phyloP scores from a whole-genome alignment of 1,140 invertebrate species.

The Lepidurus packardi region DNA sequence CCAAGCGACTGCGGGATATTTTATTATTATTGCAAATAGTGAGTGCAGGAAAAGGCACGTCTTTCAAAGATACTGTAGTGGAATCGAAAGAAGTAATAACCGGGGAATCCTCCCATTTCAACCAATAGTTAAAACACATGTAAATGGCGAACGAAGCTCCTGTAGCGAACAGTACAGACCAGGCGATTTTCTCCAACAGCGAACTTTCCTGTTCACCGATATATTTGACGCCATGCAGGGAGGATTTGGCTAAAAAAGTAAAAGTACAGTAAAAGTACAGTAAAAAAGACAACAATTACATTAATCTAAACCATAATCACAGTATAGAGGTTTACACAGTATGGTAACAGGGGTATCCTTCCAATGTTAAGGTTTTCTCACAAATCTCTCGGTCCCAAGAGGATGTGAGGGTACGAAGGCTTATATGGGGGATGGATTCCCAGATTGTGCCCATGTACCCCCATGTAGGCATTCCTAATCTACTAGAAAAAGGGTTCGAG shows the following conservation, averaged over 20 bases:
- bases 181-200: background rate
- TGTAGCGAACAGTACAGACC: background rate
- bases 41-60: slow-evolving; percentile 13
- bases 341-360: too few species aligned
- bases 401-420: too few species aligned
- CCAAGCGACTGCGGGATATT: slow-evolving; percentile 4
- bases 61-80: slow-evolving; percentile 19
- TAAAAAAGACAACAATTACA: too few species aligned
- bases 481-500: too few species aligned
- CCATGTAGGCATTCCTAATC: too few species aligned
- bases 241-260: background rate
- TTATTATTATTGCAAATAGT: slow-evolving; percentile 30
- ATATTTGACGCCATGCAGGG: background rate
- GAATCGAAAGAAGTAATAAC: slow-evolving; percentile 14
- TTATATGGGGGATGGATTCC: too few species aligned
- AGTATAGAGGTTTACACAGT: too few species aligned
- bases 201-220: background rate
- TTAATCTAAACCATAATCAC: background rate
- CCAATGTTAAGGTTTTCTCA: too few species aligned
- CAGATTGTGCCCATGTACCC: too few species aligned
- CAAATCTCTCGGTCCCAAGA: too few species aligned
- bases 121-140: slow-evolving; percentile 22
- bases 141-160: slow-evolving; percentile 16
- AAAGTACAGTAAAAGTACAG: too few species aligned
- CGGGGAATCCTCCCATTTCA: slow-evolving; percentile 3